Evolutionary conservation across 2,888 invertebrate genomes (phyloP).

Genomic region (Acheta domesticus): DNA sequence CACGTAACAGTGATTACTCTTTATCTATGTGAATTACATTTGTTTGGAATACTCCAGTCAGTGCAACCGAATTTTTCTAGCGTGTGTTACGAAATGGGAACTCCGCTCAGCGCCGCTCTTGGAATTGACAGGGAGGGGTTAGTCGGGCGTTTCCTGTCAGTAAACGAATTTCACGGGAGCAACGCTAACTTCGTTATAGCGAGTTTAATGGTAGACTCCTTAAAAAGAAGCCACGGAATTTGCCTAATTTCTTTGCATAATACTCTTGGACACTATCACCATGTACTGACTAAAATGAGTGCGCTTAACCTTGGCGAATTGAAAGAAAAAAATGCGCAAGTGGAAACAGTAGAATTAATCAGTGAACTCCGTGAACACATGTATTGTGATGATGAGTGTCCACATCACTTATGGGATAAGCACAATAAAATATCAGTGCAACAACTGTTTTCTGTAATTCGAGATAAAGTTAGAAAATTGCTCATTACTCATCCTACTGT

Average conservation of each 20-base stretch:
- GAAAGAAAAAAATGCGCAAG: slow-evolving; percentile 48
- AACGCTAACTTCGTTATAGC: slow-evolving; percentile 71
- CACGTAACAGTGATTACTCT: too few relatives aligned
- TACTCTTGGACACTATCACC: slow-evolving; percentile 68
- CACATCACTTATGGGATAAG: slow-evolving; percentile 22
- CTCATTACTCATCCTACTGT: slow-evolving; percentile 48
- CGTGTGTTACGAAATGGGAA: slow-evolving; percentile 53
- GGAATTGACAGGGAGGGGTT: slow-evolving; percentile 60
- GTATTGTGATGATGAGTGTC: slow-evolving; percentile 40
- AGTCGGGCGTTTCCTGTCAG: slow-evolving; percentile 57
- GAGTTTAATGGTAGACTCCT: slow-evolving; percentile 59
- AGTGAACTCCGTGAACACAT: slow-evolving; percentile 36
- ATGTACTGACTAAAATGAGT: slow-evolving; percentile 69
- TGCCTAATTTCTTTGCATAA: slow-evolving; percentile 68
- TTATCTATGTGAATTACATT: too few relatives aligned
- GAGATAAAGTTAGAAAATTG: slow-evolving; percentile 47
- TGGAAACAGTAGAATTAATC: slow-evolving; percentile 55
- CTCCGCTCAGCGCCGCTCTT: slow-evolving; percentile 60
- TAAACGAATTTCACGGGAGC: slow-evolving; percentile 66
- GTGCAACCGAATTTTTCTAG: not conserved
- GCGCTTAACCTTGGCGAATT: slow-evolving; percentile 59
- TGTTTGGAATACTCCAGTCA: too few relatives aligned
- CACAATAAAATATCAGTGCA: slow-evolving; percentile 44
- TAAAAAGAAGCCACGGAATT: slow-evolving; percentile 58
- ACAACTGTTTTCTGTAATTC: slow-evolving; percentile 49